Evolutionary conservation across 2,888 invertebrate genomes (phyloP).

Genomic region (Drosophila basisetae): DNA sequence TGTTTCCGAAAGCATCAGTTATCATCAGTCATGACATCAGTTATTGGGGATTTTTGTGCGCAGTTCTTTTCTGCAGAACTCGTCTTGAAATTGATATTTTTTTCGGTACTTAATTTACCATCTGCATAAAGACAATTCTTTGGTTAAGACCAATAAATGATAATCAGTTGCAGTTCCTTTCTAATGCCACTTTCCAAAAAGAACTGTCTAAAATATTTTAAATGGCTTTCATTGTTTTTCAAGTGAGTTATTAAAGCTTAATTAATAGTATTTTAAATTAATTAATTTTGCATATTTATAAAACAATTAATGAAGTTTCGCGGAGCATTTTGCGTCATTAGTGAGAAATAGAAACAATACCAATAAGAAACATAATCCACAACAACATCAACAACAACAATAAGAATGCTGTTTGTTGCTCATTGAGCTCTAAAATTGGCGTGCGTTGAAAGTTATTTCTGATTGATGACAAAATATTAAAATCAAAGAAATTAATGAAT

Average conservation of each 20-base stretch:
- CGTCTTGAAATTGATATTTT: constrained; percentile 6
- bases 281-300: constrained; percentile 80
- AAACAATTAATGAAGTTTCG: constrained; percentile 78
- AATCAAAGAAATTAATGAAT: constrained; percentile 74
- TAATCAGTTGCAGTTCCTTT: constrained; percentile 37
- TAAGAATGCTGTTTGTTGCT: constrained; percentile 45
- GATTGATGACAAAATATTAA: constrained; percentile 77
- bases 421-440: constrained; percentile 65
- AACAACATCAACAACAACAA: constrained; percentile 3
- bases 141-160: constrained; percentile 18
- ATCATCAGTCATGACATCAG: constrained; percentile 40
- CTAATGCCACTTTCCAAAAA: constrained; percentile 43
- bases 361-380: constrained; percentile 17
- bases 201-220: constrained; percentile 22
- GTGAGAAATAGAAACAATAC: constrained; percentile 34
- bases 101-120: background rate
- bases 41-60: constrained; percentile 16
- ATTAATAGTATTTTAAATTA: constrained; percentile 78
- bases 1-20: background rate
- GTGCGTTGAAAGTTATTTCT: constrained; percentile 80
- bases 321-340: constrained; percentile 65
- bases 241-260: constrained; percentile 74
- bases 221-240: constrained; percentile 68
- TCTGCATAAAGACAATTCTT: constrained; percentile 9
- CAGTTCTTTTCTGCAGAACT: constrained; percentile 20